A percentile compares a stretch with the other conserved stretches of the same genome.
Conservation (phyloP, 1,140 invertebrate genomes). For the Eufriesea mexicana region DNA sequence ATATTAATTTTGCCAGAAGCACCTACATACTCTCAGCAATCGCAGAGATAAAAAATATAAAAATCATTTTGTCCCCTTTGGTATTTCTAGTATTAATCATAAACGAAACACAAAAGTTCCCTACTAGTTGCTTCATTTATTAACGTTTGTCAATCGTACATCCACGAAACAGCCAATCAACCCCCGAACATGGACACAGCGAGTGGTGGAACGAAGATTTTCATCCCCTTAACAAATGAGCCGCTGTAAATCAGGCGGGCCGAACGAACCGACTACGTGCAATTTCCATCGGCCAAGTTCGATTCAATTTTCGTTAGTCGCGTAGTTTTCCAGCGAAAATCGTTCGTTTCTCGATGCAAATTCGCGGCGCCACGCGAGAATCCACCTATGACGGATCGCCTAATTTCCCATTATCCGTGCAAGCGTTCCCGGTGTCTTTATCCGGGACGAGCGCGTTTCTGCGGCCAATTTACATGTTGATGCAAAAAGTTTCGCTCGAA, state of each 20-base stretch:
- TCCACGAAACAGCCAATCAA: background rate
- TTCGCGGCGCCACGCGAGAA: background rate
- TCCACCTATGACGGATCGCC: constrained; percentile 46
- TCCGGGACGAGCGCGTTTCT: constrained; percentile 45
- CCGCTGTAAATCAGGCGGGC: background rate
- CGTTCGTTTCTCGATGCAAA: constrained; percentile 3
- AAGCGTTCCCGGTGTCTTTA: constrained; percentile 8
- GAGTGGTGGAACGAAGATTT: background rate
- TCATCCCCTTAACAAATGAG: background rate
- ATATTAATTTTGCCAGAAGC: too few relatives aligned
- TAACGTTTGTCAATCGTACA: too few relatives aligned
- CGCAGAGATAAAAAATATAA: too few relatives aligned
- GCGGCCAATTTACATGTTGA: constrained; percentile 36
- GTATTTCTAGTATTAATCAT: too few relatives aligned
- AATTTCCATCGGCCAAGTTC: background rate
- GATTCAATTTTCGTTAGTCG: background rate
- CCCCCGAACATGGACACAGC: background rate
- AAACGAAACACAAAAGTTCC: too few relatives aligned
- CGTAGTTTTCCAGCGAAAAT: background rate
- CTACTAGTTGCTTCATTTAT: too few relatives aligned
- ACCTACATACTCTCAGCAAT: too few relatives aligned
- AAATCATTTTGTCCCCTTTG: too few relatives aligned
- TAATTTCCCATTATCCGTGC: constrained; percentile 41
- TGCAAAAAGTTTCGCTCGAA: constrained; percentile 60
- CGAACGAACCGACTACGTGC: background rate